Evolutionary conservation across 2,888 invertebrate species (phyloP).

Genomic region (Dysmachus trigonus): DNA sequence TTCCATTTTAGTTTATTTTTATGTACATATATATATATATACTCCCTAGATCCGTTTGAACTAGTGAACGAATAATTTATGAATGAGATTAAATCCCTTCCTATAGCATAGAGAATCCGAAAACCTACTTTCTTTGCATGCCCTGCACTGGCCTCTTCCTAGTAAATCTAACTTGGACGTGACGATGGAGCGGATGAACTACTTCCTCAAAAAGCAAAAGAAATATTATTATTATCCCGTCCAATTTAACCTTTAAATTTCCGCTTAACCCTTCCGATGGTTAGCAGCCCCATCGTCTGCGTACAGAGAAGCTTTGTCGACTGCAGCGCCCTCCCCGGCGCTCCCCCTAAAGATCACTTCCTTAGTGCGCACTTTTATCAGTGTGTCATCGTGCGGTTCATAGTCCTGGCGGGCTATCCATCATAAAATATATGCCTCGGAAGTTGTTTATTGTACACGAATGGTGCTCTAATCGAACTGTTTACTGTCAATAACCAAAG

Average conservation of each 20-base stretch:
- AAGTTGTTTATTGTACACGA: not conserved
- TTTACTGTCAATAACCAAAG: conserved; percentile 9
- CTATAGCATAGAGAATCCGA: not conserved
- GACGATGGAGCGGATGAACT: not conserved
- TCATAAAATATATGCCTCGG: not conserved
- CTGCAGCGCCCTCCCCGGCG: not conserved
- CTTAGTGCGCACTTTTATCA: not conserved
- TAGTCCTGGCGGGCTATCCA: not conserved
- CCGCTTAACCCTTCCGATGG: conserved; percentile 21
- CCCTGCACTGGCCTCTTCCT: not conserved
- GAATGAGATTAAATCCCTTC: not conserved
- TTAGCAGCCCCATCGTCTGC: not conserved
- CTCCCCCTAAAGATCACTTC: not conserved
- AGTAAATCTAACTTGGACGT: not conserved
- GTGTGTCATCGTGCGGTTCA: not conserved
- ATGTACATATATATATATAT: too few relatives aligned
- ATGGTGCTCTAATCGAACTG: conserved; percentile 6
- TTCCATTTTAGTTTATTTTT: not conserved
- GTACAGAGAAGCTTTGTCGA: not conserved
- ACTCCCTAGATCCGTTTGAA: not conserved
- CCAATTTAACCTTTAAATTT: conserved; percentile 25
- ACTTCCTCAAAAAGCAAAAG: conserved; percentile 9
- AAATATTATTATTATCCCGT: not conserved
- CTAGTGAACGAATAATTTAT: not conserved
- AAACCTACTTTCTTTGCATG: not conserved